These are phyloP conservation scores for Caradrina clavipalpis DNA, from an alignment of 2,888 invertebrate genomes.

Conservation along the genomic window DNA sequence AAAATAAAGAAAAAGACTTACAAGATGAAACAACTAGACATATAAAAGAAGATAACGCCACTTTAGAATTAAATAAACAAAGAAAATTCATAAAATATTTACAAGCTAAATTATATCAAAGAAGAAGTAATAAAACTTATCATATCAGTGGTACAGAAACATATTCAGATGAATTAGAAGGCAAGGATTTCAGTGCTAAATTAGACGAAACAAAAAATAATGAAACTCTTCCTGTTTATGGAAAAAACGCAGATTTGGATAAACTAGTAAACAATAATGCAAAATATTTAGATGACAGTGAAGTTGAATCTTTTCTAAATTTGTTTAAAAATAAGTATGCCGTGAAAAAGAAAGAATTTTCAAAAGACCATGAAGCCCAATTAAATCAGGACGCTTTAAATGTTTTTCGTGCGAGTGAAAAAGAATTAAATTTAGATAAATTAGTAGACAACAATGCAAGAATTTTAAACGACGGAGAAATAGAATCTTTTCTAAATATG, in stretches of 20 bases:
- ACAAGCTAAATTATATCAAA: neutral
- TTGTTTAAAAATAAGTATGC: neutral
- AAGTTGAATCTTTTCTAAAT: slow-evolving; percentile 1
- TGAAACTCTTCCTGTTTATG: too few species aligned
- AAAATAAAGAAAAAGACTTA: slow-evolving; percentile 2
- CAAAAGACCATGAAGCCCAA: too few species aligned
- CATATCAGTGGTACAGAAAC: neutral
- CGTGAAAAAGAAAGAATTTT: too few species aligned
- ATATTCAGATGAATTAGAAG: neutral
- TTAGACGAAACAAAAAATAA: too few species aligned
- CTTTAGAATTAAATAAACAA: neutral
- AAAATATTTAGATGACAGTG: neutral
- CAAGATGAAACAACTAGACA: neutral
- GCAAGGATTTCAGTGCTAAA: too few species aligned
- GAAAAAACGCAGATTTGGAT: too few species aligned
- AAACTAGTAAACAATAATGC: neutral
- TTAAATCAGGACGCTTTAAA: too few species aligned
- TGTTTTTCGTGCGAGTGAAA: neutral
- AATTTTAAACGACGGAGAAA: neutral
- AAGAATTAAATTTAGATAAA: neutral
- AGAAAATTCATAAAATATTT: neutral
- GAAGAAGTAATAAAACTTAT: neutral
- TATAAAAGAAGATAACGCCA: neutral
- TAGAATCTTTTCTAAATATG: neutral
- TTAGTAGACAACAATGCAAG: neutral